These are phyloP conservation scores for Esox niger DNA, from an alignment of 2,113 vertebrate species.

Conservation along the genomic window DNA sequence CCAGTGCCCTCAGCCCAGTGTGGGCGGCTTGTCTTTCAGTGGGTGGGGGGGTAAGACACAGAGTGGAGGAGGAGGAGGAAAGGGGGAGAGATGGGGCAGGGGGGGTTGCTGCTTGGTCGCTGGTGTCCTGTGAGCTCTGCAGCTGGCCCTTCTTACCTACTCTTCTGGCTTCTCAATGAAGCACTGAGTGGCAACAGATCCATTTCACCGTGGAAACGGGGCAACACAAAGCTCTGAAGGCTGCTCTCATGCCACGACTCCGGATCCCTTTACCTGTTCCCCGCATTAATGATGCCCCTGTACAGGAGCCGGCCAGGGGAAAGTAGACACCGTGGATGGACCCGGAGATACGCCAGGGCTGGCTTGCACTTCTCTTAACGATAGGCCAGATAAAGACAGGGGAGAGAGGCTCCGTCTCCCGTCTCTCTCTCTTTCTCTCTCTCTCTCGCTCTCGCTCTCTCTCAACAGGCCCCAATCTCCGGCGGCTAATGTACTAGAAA, in stretches of 20 bases:
- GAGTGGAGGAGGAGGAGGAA: constrained; percentile 6
- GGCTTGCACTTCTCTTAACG: constrained; percentile 43
- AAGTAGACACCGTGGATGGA: constrained; percentile 66
- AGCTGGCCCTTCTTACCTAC: constrained; percentile 42
- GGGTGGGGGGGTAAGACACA: constrained; percentile 19
- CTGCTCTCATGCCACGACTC: constrained; percentile 69
- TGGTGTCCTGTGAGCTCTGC: constrained; percentile 4
- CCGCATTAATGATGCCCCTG: constrained; percentile 69
- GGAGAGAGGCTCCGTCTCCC: constrained; percentile 13
- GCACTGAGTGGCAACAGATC: constrained; percentile 65
- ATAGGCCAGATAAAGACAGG: too few species aligned
- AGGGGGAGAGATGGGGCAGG: neutral
- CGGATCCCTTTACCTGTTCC: constrained; percentile 75
- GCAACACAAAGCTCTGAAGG: constrained; percentile 71
- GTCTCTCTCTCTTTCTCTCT: neutral
- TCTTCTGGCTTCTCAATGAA: constrained; percentile 38
- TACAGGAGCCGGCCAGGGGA: constrained; percentile 29
- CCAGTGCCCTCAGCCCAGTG: constrained; percentile 29
- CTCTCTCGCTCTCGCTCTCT: neutral
- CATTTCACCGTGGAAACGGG: constrained; percentile 71
- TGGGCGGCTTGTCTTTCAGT: too few species aligned
- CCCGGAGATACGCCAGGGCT: constrained; percentile 58
- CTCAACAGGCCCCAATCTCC: too few species aligned
- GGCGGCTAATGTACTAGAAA: constrained; percentile 58
- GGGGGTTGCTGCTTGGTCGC: constrained; percentile 28